A percentile compares a stretch with the other conserved stretches of the same genome.
Conservation (phyloP, 30 jellyfish, hydroid and myxozoan species). For the Hydractinia symbiolongicarpus region DNA sequence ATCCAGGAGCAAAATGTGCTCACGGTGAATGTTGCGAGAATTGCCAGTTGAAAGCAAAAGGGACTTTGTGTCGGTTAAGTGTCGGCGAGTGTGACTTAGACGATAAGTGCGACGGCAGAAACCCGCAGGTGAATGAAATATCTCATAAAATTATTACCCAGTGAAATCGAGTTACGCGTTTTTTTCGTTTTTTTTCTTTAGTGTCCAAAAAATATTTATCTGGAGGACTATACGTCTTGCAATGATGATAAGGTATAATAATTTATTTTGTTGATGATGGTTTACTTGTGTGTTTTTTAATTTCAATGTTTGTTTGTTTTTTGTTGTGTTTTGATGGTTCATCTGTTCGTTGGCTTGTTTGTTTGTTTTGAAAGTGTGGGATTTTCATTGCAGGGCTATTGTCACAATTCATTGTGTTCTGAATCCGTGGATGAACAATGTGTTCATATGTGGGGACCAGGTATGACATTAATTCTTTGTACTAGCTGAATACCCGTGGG, state of each 20-base stretch:
- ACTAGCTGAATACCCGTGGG: too few relatives aligned
- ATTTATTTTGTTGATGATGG: too few relatives aligned
- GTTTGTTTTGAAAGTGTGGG: neutral
- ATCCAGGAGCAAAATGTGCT: constrained; percentile 5
- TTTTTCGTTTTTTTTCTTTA: too few relatives aligned
- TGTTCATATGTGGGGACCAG: neutral
- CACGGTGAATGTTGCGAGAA: constrained; percentile 12
- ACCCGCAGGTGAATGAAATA: neutral
- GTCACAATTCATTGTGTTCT: neutral
- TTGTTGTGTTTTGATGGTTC: too few relatives aligned
- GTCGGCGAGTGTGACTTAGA: neutral
- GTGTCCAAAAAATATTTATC: too few relatives aligned
- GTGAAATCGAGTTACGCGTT: too few relatives aligned
- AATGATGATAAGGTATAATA: too few relatives aligned
- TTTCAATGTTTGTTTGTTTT: too few relatives aligned
- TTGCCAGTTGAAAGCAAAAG: constrained; percentile 3
- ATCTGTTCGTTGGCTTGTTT: too few relatives aligned
- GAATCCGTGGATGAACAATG: neutral
- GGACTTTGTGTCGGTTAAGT: neutral
- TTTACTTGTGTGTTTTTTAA: too few relatives aligned
- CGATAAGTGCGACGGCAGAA: neutral
- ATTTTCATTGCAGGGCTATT: neutral
- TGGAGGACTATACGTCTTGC: too few relatives aligned
- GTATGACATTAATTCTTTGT: neutral
- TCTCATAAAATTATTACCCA: too few relatives aligned